Conservation (phyloP, 2,113 vertebrate genomes). For the Gopherus flavomarginatus region DNA sequence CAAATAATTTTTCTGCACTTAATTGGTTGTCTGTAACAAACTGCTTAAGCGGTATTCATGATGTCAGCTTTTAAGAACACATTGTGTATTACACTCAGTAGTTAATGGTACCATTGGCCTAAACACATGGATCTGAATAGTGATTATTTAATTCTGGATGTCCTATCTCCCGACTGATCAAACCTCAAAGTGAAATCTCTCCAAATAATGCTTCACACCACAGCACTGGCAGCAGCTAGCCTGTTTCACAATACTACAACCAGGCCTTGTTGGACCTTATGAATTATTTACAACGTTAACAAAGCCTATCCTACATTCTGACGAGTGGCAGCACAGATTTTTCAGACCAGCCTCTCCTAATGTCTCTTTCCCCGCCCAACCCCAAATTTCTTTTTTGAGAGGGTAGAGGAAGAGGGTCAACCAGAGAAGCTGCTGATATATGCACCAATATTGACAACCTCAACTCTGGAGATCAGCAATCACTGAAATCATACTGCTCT, state of each 20-base stretch:
- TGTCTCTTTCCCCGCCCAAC: no score
- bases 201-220: background rate
- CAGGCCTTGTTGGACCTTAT: background rate
- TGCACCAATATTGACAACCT: background rate
- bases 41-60: background rate
- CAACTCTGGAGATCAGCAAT: background rate
- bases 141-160: background rate
- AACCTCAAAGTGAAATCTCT: background rate
- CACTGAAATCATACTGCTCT: background rate
- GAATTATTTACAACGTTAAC: conserved; percentile 23
- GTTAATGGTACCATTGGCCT: background rate
- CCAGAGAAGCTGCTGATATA: background rate
- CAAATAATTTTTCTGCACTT: background rate
- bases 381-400: background rate
- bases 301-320: background rate
- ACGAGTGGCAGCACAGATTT: background rate
- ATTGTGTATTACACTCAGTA: background rate
- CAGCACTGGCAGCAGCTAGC: background rate
- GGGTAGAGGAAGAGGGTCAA: background rate
- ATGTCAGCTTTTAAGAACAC: background rate
- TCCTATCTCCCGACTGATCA: background rate
- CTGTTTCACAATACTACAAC: background rate
- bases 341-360: background rate
- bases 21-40: background rate
- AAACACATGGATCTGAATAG: background rate